A percentile compares a stretch with the other conserved stretches of the same genome.
Conservation (phyloP, 2,888 invertebrate genomes). For the Drosophila buzzatii region DNA sequence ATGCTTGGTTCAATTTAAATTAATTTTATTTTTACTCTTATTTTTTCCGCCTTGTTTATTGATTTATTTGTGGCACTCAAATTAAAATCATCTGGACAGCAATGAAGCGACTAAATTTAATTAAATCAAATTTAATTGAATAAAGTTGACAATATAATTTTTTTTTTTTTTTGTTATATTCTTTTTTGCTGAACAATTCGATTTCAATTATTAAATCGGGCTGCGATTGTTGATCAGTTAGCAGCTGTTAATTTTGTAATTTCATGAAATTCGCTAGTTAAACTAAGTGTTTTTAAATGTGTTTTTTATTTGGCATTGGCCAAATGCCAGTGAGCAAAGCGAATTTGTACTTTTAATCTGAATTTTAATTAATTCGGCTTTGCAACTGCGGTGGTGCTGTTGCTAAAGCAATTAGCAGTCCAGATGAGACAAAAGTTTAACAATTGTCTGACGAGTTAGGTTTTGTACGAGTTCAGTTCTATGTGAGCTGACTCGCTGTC, state of each 20-base stretch:
- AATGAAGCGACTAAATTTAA: constrained; percentile 35
- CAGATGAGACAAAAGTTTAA: constrained; percentile 25
- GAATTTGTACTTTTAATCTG: constrained; percentile 25
- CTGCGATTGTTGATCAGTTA: constrained; percentile 21
- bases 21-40: too few relatives aligned
- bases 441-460: constrained; percentile 31
- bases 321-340: constrained; percentile 30
- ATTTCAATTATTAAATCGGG: constrained; percentile 22
- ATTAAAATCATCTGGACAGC: constrained; percentile 17
- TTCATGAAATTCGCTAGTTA: background rate
- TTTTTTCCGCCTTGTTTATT: background rate
- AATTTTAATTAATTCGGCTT: constrained; percentile 8
- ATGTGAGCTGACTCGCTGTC: constrained; percentile 25
- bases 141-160: background rate
- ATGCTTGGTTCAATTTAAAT: background rate
- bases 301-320: background rate
- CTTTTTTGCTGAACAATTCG: constrained; percentile 1
- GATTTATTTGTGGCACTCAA: constrained; percentile 1
- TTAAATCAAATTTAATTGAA: constrained; percentile 42
- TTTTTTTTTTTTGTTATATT: background rate
- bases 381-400: constrained; percentile 8
- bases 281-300: constrained; percentile 11
- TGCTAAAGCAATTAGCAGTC: constrained; percentile 41
- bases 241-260: constrained; percentile 7
- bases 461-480: constrained; percentile 6